Conservation (phyloP, 1,140 invertebrate species). For the Microplitis demolitor region DNA sequence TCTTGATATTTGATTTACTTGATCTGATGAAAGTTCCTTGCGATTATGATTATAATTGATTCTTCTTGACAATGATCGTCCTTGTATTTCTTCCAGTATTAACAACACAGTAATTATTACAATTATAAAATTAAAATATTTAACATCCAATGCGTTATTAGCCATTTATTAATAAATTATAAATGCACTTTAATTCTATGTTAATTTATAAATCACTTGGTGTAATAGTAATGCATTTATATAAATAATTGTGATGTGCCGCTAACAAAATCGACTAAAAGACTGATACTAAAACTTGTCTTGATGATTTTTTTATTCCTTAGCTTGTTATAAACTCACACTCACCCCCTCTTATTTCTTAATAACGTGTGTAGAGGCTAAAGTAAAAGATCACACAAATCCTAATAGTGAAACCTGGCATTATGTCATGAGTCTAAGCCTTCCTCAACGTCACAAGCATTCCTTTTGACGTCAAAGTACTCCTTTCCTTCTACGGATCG, state of each 20-base stretch:
- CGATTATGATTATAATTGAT: too few species aligned
- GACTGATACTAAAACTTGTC: conserved; percentile 6
- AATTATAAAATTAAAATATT: too few species aligned
- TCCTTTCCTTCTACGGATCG: conserved; percentile 20
- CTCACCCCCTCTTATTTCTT: neutral
- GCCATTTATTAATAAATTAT: neutral
- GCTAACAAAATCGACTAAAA: conserved; percentile 1
- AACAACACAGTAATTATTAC: too few species aligned
- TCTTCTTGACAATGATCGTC: too few species aligned
- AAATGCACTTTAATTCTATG: neutral
- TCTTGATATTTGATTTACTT: neutral
- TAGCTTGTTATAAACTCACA: neutral
- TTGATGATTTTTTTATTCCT: conserved; percentile 11
- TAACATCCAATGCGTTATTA: too few species aligned
- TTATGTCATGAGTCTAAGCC: conserved; percentile 21
- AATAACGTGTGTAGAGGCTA: neutral
- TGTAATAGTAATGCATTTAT: neutral
- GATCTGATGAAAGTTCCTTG: too few species aligned
- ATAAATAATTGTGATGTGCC: neutral
- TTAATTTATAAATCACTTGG: neutral
- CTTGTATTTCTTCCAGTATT: too few species aligned
- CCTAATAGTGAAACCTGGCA: conserved; percentile 12
- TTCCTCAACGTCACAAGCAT: conserved; percentile 21
- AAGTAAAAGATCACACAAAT: conserved; percentile 12
- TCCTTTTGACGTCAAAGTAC: conserved; percentile 24